These are phyloP conservation scores for Caenorhabditis afra DNA, from an alignment of 2,888 invertebrate species.

Conservation along the genomic window DNA sequence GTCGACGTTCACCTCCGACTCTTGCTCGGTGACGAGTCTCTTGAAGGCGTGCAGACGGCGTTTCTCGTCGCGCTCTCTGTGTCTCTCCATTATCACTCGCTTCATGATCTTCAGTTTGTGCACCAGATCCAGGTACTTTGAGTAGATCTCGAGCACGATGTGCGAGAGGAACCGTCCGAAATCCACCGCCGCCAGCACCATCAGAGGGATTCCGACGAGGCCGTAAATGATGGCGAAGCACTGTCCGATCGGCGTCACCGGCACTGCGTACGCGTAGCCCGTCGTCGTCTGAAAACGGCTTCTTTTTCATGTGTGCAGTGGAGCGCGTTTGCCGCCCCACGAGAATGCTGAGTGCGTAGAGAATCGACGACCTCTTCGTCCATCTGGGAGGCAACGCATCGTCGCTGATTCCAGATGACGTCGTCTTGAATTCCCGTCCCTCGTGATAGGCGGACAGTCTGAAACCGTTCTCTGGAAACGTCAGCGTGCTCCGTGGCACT, in stretches of 20 bases:
- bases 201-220: slow-evolving; percentile 76
- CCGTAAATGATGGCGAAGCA: slow-evolving; percentile 78
- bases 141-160: slow-evolving; percentile 74
- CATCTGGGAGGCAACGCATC: slow-evolving; percentile 77
- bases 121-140: slow-evolving; percentile 63
- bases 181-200: slow-evolving; percentile 80
- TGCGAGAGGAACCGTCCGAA: slow-evolving; percentile 80
- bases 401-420: slow-evolving; percentile 59
- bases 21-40: slow-evolving; percentile 40
- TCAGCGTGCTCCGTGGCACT: no score
- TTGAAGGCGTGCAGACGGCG: slow-evolving; percentile 48
- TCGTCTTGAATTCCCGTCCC: slow-evolving; percentile 69
- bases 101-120: slow-evolving; percentile 53
- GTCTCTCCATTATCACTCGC: slow-evolving; percentile 31
- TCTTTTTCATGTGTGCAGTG: no score
- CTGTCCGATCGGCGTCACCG: slow-evolving; percentile 76
- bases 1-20: slow-evolving; percentile 38
- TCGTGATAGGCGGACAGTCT: slow-evolving; percentile 74
- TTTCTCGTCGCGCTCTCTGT: slow-evolving; percentile 38
- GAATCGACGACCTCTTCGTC: slow-evolving; percentile 74
- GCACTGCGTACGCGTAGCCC: slow-evolving; percentile 78
- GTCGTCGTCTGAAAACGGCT: slow-evolving; percentile 72
- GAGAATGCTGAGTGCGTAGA: slow-evolving; percentile 80
- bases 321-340: slow-evolving; percentile 53
- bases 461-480: not conserved